phyloP scores from a whole-genome alignment of 2,888 invertebrate genomes.

The Synergus laeviventris region DNA sequence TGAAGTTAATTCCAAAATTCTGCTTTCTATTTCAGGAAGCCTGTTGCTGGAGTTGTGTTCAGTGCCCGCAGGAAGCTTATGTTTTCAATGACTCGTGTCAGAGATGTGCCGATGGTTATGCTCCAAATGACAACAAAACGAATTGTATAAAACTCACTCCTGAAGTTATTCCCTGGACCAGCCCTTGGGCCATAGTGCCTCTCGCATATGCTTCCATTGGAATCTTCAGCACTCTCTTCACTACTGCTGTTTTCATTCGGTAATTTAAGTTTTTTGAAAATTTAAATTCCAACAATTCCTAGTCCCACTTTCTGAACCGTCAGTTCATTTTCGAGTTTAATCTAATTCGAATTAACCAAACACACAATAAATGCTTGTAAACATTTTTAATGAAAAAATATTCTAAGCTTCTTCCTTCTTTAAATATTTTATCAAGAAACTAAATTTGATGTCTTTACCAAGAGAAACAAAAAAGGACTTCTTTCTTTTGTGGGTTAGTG shows the following conservation, averaged over 20 bases:
- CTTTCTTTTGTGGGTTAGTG: slow-evolving; percentile 2
- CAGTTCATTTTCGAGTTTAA: no score
- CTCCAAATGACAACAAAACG: slow-evolving; percentile 76
- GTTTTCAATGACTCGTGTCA: slow-evolving; percentile 80
- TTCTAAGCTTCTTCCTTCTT: neutral
- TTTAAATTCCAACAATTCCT: neutral
- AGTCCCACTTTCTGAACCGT: no score
- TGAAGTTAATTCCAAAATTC: neutral
- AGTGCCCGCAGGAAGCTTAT: slow-evolving; percentile 81
- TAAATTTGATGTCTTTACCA: no score
- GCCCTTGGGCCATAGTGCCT: slow-evolving; percentile 83
- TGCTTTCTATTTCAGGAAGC: slow-evolving; percentile 75
- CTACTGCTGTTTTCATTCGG: slow-evolving; percentile 81
- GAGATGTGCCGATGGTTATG: slow-evolving; percentile 78
- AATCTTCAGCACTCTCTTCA: slow-evolving; percentile 80
- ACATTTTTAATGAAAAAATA: no score
- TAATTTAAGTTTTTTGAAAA: slow-evolving; percentile 59
- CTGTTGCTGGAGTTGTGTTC: slow-evolving; percentile 85
- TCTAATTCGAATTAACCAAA: no score
- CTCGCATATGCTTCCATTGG: slow-evolving; percentile 81
- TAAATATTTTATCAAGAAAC: neutral
- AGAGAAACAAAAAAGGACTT: neutral
- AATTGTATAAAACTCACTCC: slow-evolving; percentile 79
- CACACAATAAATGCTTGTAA: no score
- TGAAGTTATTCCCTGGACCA: slow-evolving; percentile 80